Base-by-base conservation (phyloP, 2,797 vertebrate genomes). In the Xenops minutus region DNA sequence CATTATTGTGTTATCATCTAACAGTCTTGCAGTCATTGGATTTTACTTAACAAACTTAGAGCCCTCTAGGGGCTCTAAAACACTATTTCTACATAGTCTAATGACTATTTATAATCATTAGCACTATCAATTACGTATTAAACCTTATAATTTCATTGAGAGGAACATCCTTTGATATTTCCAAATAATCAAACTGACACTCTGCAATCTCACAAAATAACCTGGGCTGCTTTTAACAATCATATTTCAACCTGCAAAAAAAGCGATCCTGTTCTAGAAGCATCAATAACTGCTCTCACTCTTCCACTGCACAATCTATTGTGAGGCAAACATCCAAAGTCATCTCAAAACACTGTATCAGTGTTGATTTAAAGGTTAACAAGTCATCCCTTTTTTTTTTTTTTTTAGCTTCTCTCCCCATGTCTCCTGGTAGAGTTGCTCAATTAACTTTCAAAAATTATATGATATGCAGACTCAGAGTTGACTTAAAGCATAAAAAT, bases 361-460 rank as follows among this genome's bases (percentile, higher is more conserved):
- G 59, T 83, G 88, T 92, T 96, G 86, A 89, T 92, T 96, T 96
- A 95, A 94, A 96, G 85, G 93, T 93, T 91, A 96, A 85, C 80
- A 86, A 89, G 63, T 88, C 34, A 88, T 80, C n/a, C 55, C 22
- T 26, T 46, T 39, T 63, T 34, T 58, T 22, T 58, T 22, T 51
- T 11, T 30, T 41, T 37, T 3, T 2, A 63, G 52, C 11, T 74
- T 7, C 23, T 56, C 51, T 89, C 72, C 36, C 72, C 22, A 32
- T 20, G 36, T 92, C 73, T 88, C 73, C 58, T 76, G 30, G 19
- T 66, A 26, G 55, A 93, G 58, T 48, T 95, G 82, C 62, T 93
- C 89, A 93, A 83, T 84, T 89, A 88, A 80, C 56, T 95, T 91
- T 61, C 49, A 89, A 85, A 27, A 49, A 80, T 66, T 49, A 78